A percentile compares a stretch with the other conserved stretches of the same genome.
Conservation (phyloP, 2,797 vertebrate genomes). For the Cryptoblepharus egeriae region DNA sequence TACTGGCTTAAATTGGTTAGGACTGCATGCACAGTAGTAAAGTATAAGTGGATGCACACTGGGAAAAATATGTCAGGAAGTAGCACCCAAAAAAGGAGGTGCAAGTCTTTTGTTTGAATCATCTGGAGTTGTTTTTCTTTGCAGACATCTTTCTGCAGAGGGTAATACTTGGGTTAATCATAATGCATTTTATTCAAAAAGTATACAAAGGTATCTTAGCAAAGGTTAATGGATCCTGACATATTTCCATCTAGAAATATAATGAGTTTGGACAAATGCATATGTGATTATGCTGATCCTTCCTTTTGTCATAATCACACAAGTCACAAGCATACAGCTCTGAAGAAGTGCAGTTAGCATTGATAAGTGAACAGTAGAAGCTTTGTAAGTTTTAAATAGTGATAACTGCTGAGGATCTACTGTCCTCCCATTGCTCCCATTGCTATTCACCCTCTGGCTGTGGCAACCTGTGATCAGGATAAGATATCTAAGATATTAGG, state of each 20-base stretch:
- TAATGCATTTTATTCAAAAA: background rate
- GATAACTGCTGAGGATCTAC: too few species aligned
- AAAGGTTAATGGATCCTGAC: background rate
- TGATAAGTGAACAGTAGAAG: background rate
- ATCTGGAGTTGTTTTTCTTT: background rate
- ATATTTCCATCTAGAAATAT: background rate
- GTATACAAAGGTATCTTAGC: too few species aligned
- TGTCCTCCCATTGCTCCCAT: background rate
- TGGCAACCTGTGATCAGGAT: background rate
- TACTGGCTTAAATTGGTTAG: too few species aligned
- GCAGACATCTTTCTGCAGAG: background rate
- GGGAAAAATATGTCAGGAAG: slow-evolving; percentile 63
- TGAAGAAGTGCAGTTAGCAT: background rate
- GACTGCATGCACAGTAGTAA: slow-evolving; percentile 48
- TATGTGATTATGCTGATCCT: too few species aligned
- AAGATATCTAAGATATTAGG: background rate
- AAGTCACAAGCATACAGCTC: background rate
- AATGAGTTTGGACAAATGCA: background rate
- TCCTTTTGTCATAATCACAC: background rate
- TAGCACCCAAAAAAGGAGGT: slow-evolving; percentile 53
- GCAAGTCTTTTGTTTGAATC: background rate
- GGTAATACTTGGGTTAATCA: background rate
- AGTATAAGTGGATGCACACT: slow-evolving; percentile 65
- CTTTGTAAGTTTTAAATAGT: background rate
- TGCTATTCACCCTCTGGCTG: background rate